phyloP scores from a whole-genome alignment of 2,113 vertebrate genomes.

The Himantopus leucocephalus region DNA sequence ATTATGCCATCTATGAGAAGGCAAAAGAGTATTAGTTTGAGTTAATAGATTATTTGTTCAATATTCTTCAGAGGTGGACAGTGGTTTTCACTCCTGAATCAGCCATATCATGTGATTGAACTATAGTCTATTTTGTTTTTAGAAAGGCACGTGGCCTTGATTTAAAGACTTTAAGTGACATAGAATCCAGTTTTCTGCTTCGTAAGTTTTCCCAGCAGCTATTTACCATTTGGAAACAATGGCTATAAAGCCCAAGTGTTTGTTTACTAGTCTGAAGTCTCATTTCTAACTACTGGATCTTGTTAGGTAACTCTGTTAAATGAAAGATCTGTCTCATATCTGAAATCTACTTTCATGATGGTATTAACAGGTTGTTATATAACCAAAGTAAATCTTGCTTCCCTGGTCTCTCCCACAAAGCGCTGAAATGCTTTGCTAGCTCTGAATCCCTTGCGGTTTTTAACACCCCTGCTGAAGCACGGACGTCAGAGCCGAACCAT shows the following conservation, averaged over 20 bases:
- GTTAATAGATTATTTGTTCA: neutral
- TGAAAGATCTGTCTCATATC: neutral
- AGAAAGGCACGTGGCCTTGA: neutral
- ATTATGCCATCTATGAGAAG: neutral
- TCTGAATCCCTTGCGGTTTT: constrained; percentile 8
- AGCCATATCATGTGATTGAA: neutral
- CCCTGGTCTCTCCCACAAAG: constrained; percentile 14
- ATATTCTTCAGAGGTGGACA: neutral
- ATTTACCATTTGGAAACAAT: neutral
- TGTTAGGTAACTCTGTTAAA: neutral
- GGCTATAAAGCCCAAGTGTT: neutral
- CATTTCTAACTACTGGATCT: neutral
- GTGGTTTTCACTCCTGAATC: neutral
- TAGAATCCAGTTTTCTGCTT: neutral
- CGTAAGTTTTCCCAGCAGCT: neutral
- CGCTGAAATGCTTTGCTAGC: neutral
- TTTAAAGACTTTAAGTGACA: neutral
- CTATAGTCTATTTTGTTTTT: neutral
- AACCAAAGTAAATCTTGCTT: constrained; percentile 2
- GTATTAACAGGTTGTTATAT: neutral
- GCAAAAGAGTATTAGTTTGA: neutral
- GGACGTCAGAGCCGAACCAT: constrained; percentile 30
- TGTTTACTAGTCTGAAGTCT: neutral
- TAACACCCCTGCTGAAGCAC: constrained; percentile 40
- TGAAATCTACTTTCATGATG: neutral